A percentile compares a stretch with the other conserved stretches of the same genome.
phyloP scores from a whole-genome alignment of 1,140 invertebrate genomes.

The Dendroctonus ponderosae region DNA sequence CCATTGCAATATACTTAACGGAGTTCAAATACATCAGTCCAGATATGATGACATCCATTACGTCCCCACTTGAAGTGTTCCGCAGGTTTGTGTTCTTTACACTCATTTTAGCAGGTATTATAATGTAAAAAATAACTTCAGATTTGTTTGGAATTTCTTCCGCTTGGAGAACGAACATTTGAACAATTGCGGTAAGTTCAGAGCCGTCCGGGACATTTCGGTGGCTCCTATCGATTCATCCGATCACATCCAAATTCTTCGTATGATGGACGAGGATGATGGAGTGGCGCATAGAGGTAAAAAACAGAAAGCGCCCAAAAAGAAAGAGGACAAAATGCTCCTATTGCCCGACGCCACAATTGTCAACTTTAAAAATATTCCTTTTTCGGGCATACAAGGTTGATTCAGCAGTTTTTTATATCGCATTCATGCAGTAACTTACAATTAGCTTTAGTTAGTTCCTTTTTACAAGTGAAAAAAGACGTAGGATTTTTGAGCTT shows the following conservation, averaged over 20 bases:
- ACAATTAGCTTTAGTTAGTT: too few species aligned
- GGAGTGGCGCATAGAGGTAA: slow-evolving; percentile 60
- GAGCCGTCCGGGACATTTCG: slow-evolving; percentile 87
- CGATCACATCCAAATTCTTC: slow-evolving; percentile 67
- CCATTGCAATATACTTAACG: slow-evolving; percentile 72
- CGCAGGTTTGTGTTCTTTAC: slow-evolving; percentile 47
- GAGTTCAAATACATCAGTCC: slow-evolving; percentile 68
- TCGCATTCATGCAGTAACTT: too few species aligned
- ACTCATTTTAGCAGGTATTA: too few species aligned
- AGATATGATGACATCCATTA: slow-evolving; percentile 76
- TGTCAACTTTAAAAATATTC: slow-evolving; percentile 42
- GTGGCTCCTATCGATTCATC: slow-evolving; percentile 79
- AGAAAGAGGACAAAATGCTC: slow-evolving; percentile 57
- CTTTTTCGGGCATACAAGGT: slow-evolving; percentile 17
- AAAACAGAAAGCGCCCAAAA: slow-evolving; percentile 55
- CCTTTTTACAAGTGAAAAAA: too few species aligned
- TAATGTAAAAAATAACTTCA: slow-evolving; percentile 19
- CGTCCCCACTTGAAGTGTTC: slow-evolving; percentile 82
- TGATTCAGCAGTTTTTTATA: neutral
- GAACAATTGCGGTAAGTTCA: slow-evolving; percentile 92
- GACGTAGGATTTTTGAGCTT: too few species aligned
- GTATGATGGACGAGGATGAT: slow-evolving; percentile 73
- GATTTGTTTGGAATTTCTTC: slow-evolving; percentile 93
- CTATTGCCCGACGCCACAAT: slow-evolving; percentile 56
- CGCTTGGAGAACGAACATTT: slow-evolving; percentile 92